phyloP scores from a whole-genome alignment of 2,113 vertebrate genomes.

The Aptenodytes patagonicus region DNA sequence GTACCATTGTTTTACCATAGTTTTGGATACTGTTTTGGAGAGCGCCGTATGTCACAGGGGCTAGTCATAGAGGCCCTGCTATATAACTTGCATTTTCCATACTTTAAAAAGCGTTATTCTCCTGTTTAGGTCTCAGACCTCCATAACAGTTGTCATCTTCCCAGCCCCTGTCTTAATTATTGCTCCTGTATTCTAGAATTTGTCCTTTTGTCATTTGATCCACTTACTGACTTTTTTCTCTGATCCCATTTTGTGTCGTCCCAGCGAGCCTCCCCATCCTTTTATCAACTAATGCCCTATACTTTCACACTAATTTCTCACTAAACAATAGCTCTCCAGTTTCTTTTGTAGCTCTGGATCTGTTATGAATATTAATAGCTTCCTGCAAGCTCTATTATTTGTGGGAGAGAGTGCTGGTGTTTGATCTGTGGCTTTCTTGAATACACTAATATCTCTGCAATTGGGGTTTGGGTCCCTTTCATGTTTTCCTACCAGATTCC shows the following conservation, averaged over 20 bases:
- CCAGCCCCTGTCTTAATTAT: slow-evolving; percentile 5
- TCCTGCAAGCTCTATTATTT: slow-evolving; percentile 72
- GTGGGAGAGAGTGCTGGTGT: slow-evolving; percentile 56
- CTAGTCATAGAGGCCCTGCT: neutral
- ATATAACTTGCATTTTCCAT: neutral
- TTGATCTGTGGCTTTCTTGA: slow-evolving; percentile 72
- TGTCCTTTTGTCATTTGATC: slow-evolving; percentile 40
- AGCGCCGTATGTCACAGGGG: neutral
- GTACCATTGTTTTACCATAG: neutral
- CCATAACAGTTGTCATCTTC: neutral
- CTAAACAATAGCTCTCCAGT: slow-evolving; percentile 69
- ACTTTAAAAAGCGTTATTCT: neutral
- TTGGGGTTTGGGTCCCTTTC: slow-evolving; percentile 49
- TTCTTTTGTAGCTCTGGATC: slow-evolving; percentile 72
- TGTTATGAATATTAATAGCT: slow-evolving; percentile 79
- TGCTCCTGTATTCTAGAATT: slow-evolving; percentile 8
- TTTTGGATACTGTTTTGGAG: neutral
- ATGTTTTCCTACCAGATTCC: slow-evolving; percentile 57
- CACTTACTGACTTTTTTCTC: slow-evolving; percentile 50
- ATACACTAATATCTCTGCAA: slow-evolving; percentile 45
- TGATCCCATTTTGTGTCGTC: slow-evolving; percentile 19
- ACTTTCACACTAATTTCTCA: slow-evolving; percentile 63
- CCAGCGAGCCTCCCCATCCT: slow-evolving; percentile 45
- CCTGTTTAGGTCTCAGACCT: neutral
- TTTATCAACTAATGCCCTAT: slow-evolving; percentile 70